Conservation (phyloP, 2,888 invertebrate genomes). For the Limnephilus rhombicus region DNA sequence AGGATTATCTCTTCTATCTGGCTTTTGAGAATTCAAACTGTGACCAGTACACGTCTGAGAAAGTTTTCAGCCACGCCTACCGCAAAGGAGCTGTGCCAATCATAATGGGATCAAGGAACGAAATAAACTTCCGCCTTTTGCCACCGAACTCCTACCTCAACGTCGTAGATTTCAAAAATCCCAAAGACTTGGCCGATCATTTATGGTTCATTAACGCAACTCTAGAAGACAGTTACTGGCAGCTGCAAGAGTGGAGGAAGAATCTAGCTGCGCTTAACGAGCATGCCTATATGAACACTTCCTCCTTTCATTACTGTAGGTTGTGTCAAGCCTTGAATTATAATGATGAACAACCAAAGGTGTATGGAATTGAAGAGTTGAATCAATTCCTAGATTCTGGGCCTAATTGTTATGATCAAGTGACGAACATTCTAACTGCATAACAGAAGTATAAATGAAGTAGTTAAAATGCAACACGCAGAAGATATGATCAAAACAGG, state of each 20-base stretch:
- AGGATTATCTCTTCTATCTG: conserved; percentile 82
- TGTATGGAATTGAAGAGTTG: conserved; percentile 69
- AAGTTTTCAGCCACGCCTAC: conserved; percentile 82
- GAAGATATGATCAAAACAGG: not conserved
- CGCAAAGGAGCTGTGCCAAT: conserved; percentile 81
- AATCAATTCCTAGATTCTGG: conserved; percentile 45
- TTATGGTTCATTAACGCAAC: conserved; percentile 74
- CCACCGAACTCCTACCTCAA: conserved; percentile 81
- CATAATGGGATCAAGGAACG: conserved; percentile 79
- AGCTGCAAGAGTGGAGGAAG: conserved; percentile 80
- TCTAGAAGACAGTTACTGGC: conserved; percentile 70
- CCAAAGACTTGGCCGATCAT: conserved; percentile 76
- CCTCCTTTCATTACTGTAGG: conserved; percentile 79
- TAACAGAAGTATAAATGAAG: not conserved
- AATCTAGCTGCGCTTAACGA: conserved; percentile 79
- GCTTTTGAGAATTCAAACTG: conserved; percentile 85
- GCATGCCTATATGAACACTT: conserved; percentile 82
- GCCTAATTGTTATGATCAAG: conserved; percentile 42
- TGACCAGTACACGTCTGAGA: conserved; percentile 84
- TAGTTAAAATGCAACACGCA: not conserved
- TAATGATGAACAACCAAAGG: conserved; percentile 71
- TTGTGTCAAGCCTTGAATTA: conserved; percentile 79
- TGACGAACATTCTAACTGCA: not conserved
- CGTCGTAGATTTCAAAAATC: conserved; percentile 76
- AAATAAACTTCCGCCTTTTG: conserved; percentile 74